A percentile compares a stretch with the other conserved stretches of the same genome.
These are phyloP conservation scores for Drosophila greeni DNA, from an alignment of 2,888 invertebrate genomes.

Conservation along the genomic window DNA sequence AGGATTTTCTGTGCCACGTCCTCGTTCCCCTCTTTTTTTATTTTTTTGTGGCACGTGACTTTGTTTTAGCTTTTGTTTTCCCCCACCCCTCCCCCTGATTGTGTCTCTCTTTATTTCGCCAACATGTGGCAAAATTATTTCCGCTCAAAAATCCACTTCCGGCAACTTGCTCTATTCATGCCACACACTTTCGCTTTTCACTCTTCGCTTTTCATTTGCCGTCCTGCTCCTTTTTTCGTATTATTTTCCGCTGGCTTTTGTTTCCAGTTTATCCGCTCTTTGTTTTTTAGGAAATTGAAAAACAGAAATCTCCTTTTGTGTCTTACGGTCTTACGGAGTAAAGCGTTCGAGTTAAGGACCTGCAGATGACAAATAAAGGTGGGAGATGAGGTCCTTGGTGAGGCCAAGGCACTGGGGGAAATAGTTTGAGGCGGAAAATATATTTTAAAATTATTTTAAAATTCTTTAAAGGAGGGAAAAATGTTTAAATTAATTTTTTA, in stretches of 20 bases:
- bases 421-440: neutral
- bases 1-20: constrained; percentile 49
- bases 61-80: constrained; percentile 33
- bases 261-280: constrained; percentile 14
- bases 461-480: no score
- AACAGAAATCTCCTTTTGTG: constrained; percentile 20
- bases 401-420: neutral
- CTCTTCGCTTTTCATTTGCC: constrained; percentile 7
- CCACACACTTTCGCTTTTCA: no score
- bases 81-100: neutral
- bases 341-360: constrained; percentile 45
- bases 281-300: constrained; percentile 65
- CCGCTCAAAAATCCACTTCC: constrained; percentile 72
- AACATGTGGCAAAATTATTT: constrained; percentile 74
- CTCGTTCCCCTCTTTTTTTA: neutral
- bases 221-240: neutral
- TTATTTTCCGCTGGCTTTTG: neutral
- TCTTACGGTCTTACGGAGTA: constrained; percentile 23
- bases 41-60: constrained; percentile 34
- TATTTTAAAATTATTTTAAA: neutral
- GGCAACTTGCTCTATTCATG: constrained; percentile 41
- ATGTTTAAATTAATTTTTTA: no score
- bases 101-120: constrained; percentile 58
- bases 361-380: constrained; percentile 52
- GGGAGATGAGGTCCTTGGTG: no score